A percentile compares a stretch with the other conserved stretches of the same genome.
Conservation (phyloP, 2,797 vertebrate genomes). For the Hemitrygon akajei region DNA sequence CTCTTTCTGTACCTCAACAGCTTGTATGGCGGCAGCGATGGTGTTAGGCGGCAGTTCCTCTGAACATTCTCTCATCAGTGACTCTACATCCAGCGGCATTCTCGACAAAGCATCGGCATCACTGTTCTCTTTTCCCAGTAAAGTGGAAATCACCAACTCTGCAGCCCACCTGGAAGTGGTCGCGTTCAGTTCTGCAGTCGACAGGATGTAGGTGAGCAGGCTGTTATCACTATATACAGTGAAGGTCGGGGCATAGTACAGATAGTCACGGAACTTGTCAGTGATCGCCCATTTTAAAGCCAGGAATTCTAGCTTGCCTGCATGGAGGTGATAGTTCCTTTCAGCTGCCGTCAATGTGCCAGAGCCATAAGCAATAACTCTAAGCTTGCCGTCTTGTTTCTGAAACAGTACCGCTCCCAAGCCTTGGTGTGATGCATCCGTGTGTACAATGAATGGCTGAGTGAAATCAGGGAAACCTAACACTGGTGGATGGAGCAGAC, state of each 20-base stretch:
- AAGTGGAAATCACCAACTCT: slow-evolving; percentile 45
- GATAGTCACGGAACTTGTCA: slow-evolving; percentile 44
- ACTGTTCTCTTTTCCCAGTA: neutral
- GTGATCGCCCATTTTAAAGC: neutral
- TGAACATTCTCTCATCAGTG: too few relatives aligned
- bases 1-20: too few relatives aligned
- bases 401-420: too few relatives aligned
- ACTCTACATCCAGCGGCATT: too few relatives aligned
- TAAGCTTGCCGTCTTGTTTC: neutral
- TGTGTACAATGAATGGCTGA: too few relatives aligned
- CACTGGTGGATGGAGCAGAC: too few relatives aligned
- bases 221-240: slow-evolving; percentile 42
- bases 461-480: too few relatives aligned
- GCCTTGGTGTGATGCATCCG: too few relatives aligned
- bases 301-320: slow-evolving; percentile 37
- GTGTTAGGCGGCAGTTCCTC: too few relatives aligned
- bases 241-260: slow-evolving; percentile 41
- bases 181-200: slow-evolving; percentile 45
- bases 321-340: neutral
- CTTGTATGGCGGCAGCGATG: too few relatives aligned
- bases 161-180: slow-evolving; percentile 31
- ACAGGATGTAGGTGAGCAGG: slow-evolving; percentile 45
- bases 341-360: neutral
- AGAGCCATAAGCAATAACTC: slow-evolving; percentile 6
- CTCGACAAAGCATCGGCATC: too few relatives aligned